phyloP scores from a whole-genome alignment of 2,888 invertebrate genomes.

The Lasioglossum marginatum region DNA sequence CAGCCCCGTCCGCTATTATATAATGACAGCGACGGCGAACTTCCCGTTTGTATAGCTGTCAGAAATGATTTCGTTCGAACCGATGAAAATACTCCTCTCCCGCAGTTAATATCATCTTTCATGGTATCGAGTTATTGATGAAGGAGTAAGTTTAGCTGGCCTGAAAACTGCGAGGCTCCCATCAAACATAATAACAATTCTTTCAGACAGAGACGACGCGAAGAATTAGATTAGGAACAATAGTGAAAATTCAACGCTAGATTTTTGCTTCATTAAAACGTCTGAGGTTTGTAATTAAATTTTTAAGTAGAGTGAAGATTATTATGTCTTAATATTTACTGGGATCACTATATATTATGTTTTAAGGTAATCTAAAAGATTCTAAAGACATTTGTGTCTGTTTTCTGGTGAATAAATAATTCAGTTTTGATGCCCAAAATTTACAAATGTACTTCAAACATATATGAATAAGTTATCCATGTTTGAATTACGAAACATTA shows the following conservation, averaged over 20 bases:
- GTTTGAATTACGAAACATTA: neutral
- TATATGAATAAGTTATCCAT: neutral
- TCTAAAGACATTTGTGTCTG: neutral
- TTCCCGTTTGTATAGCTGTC: conserved; percentile 10
- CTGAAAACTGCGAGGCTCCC: neutral
- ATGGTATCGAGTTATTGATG: neutral
- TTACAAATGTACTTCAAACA: neutral
- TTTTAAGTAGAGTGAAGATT: neutral
- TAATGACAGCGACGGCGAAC: conserved; percentile 26
- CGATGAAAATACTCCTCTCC: conserved; percentile 1
- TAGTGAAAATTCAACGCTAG: neutral
- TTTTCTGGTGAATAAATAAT: neutral
- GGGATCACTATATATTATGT: neutral
- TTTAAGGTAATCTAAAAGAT: neutral
- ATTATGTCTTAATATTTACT: neutral
- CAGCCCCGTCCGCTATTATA: conserved; percentile 28
- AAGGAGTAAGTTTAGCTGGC: neutral
- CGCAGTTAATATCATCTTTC: conserved; percentile 13
- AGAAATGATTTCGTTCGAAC: conserved; percentile 12
- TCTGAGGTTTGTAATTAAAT: neutral
- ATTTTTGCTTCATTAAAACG: neutral
- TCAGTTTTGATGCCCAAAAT: neutral
- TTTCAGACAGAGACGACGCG: neutral
- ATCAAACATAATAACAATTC: neutral
- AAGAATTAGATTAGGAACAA: neutral